These are phyloP conservation scores for Heliconius hortense DNA, from an alignment of 2,888 invertebrate species.

Conservation along the genomic window DNA sequence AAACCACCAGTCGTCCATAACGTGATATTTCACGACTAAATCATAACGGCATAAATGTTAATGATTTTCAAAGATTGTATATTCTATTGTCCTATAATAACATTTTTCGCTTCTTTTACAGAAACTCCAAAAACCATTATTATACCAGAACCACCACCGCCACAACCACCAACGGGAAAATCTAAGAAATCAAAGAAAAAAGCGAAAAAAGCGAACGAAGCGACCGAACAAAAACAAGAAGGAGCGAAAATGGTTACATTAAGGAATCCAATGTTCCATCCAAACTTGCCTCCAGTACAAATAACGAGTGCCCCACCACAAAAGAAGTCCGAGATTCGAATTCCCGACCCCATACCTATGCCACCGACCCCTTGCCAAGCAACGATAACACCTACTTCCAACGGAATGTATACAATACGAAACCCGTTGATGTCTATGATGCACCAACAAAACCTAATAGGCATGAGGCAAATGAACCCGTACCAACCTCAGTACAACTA, in stretches of 20 bases:
- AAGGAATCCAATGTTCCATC: conserved; percentile 89
- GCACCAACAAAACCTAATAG: conserved; percentile 72
- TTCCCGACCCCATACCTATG: conserved; percentile 76
- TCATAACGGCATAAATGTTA: too few relatives aligned
- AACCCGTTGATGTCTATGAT: conserved; percentile 85
- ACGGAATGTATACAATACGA: conserved; percentile 92
- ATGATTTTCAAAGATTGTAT: too few relatives aligned
- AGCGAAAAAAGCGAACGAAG: conserved; percentile 64
- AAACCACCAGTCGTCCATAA: too few relatives aligned
- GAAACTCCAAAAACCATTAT: conserved; percentile 65
- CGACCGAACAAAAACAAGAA: conserved; percentile 55
- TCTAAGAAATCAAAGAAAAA: conserved; percentile 78
- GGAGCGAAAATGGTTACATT: conserved; percentile 87
- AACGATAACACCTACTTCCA: conserved; percentile 76
- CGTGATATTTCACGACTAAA: too few relatives aligned
- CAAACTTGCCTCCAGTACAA: conserved; percentile 73
- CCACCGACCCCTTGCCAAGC: conserved; percentile 76
- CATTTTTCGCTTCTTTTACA: conserved; percentile 45
- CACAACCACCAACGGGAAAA: conserved; percentile 54
- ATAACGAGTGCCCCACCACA: conserved; percentile 54
- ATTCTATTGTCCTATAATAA: background rate
- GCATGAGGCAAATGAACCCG: conserved; percentile 50
- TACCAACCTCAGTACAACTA: conserved; percentile 61
- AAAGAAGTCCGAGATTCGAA: conserved; percentile 66
- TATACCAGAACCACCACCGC: conserved; percentile 56